phyloP scores from a whole-genome alignment of 2,888 invertebrate genomes.

The Hanleya hanleyi region DNA sequence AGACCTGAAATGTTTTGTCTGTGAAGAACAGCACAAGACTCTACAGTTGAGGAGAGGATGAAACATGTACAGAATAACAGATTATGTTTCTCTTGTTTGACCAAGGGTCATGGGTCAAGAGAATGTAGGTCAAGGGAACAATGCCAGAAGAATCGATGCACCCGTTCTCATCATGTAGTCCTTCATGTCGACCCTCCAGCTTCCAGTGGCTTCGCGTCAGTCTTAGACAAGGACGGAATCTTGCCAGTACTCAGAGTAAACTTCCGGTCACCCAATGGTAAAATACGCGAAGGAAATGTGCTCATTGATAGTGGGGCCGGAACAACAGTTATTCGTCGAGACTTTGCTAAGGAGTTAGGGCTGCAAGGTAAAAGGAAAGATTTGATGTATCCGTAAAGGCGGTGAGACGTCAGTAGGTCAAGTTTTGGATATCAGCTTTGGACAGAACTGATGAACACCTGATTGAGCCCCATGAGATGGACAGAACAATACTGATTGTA shows the following conservation, averaged over 20 bases:
- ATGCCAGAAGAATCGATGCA: not conserved
- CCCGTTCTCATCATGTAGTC: slow-evolving; percentile 5
- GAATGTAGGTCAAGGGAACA: slow-evolving; percentile 6
- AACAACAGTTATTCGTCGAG: slow-evolving; percentile 18
- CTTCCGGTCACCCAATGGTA: slow-evolving; percentile 18
- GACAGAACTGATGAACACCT: slow-evolving; percentile 9
- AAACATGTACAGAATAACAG: not conserved
- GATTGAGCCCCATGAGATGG: slow-evolving; percentile 19
- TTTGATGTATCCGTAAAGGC: too few relatives aligned
- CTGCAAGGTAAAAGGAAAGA: slow-evolving; percentile 14
- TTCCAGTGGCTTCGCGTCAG: not conserved
- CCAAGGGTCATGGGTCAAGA: not conserved
- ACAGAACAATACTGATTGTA: slow-evolving; percentile 19
- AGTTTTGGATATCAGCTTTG: slow-evolving; percentile 13
- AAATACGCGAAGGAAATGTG: slow-evolving; percentile 13
- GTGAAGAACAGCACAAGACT: too few relatives aligned
- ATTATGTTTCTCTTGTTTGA: slow-evolving; percentile 17
- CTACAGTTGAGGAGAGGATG: not conserved
- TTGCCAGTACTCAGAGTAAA: slow-evolving; percentile 6
- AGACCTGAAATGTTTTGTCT: too few relatives aligned
- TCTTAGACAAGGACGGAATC: slow-evolving; percentile 3
- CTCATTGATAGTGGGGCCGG: slow-evolving; percentile 18
- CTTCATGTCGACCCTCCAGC: slow-evolving; percentile 5
- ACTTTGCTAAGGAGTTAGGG: slow-evolving; percentile 15
- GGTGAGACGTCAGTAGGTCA: not conserved